Evolutionary conservation across 2,113 vertebrate genomes (phyloP).

Genomic region (Penelope pileata): DNA sequence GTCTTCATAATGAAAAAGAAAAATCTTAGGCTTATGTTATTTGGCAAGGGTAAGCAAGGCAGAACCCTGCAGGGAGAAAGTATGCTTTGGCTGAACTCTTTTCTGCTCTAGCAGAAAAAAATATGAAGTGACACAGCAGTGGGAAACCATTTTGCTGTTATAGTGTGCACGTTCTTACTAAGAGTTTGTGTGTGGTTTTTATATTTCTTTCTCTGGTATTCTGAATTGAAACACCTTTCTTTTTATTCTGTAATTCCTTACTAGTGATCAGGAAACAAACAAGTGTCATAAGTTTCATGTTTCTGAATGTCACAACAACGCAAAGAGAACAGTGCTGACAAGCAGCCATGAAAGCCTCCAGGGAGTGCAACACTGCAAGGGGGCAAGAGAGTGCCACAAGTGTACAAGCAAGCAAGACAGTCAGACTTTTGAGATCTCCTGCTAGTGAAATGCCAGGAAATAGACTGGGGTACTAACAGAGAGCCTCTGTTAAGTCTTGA

Average conservation of each 20-base stretch:
- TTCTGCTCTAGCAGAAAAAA: background rate
- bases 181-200: background rate
- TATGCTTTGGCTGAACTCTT: background rate
- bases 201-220: background rate
- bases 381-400: background rate
- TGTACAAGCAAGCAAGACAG: background rate
- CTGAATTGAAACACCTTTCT: background rate
- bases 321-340: background rate
- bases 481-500: background rate
- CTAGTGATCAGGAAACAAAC: background rate
- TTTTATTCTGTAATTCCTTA: background rate
- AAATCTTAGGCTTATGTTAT: background rate
- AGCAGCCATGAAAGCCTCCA: background rate
- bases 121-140: fast-evolving
- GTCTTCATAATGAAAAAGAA: background rate
- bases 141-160: background rate
- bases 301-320: background rate
- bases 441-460: background rate
- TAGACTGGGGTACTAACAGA: background rate
- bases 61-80: background rate
- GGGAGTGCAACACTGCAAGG: fast-evolving
- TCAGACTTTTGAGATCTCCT: background rate
- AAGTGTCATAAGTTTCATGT: background rate
- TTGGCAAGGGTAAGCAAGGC: background rate
- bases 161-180: background rate